phyloP scores from a whole-genome alignment of 2,797 vertebrate genomes.

The Rallus crepitans region DNA sequence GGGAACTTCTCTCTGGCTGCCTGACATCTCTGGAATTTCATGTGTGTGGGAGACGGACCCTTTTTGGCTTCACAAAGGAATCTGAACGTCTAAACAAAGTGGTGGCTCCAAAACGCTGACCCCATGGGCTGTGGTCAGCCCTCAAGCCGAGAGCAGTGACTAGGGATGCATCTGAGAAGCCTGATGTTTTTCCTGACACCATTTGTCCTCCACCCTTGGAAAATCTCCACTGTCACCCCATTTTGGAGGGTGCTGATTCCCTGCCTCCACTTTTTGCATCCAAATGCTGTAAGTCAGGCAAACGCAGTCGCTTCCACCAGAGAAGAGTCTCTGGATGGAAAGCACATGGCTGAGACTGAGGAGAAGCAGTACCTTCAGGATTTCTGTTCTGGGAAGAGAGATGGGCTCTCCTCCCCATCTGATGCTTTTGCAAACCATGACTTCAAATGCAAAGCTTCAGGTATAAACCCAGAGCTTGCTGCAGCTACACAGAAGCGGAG shows the following conservation, averaged over 20 bases:
- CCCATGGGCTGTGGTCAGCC: not conserved
- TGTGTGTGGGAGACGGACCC: conserved; percentile 3
- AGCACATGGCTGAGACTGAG: not conserved
- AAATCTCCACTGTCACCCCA: not conserved
- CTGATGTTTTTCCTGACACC: not conserved
- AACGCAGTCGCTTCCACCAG: rapidly evolving
- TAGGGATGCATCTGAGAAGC: not conserved
- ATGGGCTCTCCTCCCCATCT: not conserved
- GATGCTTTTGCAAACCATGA: rapidly evolving
- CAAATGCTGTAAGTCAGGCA: rapidly evolving
- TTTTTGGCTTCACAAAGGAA: conserved; percentile 40
- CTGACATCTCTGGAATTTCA: conserved; percentile 47
- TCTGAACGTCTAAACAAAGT: conserved; percentile 16
- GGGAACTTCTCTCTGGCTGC: not conserved
- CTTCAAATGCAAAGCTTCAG: not conserved
- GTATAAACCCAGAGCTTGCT: not conserved
- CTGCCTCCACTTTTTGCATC: not conserved
- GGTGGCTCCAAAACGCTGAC: not conserved
- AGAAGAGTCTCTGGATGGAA: not conserved
- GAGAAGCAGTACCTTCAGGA: not conserved
- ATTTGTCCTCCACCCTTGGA: not conserved
- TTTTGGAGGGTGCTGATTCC: not conserved
- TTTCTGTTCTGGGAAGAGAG: not conserved
- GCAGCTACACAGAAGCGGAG: not conserved
- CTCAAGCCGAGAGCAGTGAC: rapidly evolving